These are phyloP conservation scores for Phymorhynchus buccinoides DNA, from an alignment of 1,140 invertebrate species.

Conservation along the genomic window DNA sequence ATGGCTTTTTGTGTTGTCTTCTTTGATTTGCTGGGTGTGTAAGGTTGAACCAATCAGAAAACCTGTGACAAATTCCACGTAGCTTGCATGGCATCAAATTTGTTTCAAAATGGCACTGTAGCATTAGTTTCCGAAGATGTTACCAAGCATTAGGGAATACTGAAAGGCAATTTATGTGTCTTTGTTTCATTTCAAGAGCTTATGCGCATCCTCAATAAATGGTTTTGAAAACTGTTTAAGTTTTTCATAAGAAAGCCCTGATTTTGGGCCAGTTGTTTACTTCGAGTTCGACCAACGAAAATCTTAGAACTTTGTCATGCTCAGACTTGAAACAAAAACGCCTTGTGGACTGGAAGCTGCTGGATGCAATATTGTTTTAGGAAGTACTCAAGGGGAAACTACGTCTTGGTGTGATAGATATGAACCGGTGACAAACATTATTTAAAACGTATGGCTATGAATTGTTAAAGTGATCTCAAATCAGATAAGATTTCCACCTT, in stretches of 20 bases:
- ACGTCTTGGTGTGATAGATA: background rate
- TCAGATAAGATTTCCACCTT: no score
- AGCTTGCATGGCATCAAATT: conserved; percentile 36
- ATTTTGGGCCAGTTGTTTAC: background rate
- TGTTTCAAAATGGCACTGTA: conserved; percentile 44
- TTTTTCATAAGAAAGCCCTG: background rate
- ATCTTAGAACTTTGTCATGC: conserved; percentile 18
- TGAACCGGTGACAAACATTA: background rate
- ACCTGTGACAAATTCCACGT: background rate
- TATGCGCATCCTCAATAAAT: background rate
- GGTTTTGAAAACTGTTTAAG: background rate
- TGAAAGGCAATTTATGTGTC: background rate
- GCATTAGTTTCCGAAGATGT: background rate
- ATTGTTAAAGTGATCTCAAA: background rate
- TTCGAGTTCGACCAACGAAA: conserved; percentile 4
- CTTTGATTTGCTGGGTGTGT: background rate
- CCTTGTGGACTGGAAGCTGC: background rate
- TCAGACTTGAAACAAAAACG: conserved; percentile 18
- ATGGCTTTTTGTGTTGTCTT: background rate
- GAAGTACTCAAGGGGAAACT: background rate
- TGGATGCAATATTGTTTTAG: background rate
- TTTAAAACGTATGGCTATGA: background rate
- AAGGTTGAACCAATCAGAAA: conserved; percentile 9
- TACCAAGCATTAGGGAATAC: background rate
- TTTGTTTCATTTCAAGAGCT: background rate